Evolutionary conservation across 2,888 invertebrate species (phyloP).

Genomic region (Smittia sp.): DNA sequence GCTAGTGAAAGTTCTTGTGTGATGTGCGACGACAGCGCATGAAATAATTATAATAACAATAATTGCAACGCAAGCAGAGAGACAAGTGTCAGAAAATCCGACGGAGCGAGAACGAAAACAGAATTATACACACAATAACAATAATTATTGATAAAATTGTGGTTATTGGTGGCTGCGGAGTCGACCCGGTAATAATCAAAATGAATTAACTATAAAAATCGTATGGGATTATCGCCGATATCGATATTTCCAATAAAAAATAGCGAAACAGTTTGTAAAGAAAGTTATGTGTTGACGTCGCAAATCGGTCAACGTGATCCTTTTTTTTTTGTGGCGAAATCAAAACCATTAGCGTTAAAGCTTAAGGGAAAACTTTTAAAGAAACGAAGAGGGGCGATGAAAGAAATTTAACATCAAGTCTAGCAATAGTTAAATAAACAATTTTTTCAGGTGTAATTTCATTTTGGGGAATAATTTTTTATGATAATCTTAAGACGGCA

Average conservation of each 20-base stretch:
- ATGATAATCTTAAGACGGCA: conserved; percentile 1
- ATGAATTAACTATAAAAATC: conserved; percentile 27
- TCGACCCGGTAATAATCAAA: conserved; percentile 26
- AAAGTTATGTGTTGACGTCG: conserved; percentile 29
- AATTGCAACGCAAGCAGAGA: background rate
- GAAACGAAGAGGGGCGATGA: background rate
- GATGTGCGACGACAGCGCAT: background rate
- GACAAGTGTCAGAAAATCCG: background rate
- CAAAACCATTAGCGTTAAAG: conserved; percentile 21
- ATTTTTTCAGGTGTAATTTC: conserved; percentile 13
- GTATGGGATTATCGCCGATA: conserved; percentile 5
- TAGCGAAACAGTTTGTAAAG: conserved; percentile 12
- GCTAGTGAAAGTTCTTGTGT: background rate
- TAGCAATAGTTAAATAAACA: conserved; percentile 18
- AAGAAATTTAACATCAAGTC: conserved; percentile 29
- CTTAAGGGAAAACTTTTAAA: conserved; percentile 19
- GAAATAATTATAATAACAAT: conserved; percentile 12
- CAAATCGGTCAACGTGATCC: conserved; percentile 24
- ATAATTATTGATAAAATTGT: conserved; percentile 29
- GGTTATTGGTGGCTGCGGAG: conserved; percentile 18
- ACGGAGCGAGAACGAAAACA: background rate
- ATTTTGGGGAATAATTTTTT: conserved; percentile 21
- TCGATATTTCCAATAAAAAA: conserved; percentile 17
- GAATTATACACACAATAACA: conserved; percentile 17
- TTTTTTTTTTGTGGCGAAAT: conserved; percentile 26